Percentiles rank a stretch among this genome's conserved stretches.
Evolutionary conservation across 2,888 invertebrate genomes (phyloP).

Genomic region (Hirtodrosophila duncani): DNA sequence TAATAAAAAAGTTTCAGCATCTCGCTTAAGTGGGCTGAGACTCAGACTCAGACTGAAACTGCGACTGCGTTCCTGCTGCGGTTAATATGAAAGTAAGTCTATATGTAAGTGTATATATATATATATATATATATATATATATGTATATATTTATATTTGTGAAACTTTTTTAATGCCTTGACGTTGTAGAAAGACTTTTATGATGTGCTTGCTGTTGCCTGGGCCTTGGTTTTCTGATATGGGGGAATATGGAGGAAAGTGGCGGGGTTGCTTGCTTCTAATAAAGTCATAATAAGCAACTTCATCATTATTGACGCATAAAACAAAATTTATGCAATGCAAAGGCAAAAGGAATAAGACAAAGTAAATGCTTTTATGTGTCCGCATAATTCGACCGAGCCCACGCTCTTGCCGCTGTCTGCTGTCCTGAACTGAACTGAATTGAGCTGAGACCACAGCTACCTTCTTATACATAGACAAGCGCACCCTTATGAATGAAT

Average conservation of each 20-base stretch:
- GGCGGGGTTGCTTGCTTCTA: constrained; percentile 35
- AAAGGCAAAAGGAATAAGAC: constrained; percentile 41
- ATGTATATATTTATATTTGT: constrained; percentile 42
- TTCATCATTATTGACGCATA: constrained; percentile 73
- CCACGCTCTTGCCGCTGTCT: no score
- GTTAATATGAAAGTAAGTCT: constrained; percentile 47
- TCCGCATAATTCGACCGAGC: constrained; percentile 9
- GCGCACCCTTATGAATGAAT: no score
- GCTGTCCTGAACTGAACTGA: no score
- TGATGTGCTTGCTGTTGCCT: constrained; percentile 45
- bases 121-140: constrained; percentile 20
- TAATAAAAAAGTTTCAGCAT: constrained; percentile 67
- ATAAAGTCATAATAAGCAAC: constrained; percentile 73
- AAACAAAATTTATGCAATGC: constrained; percentile 65
- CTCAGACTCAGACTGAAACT: constrained; percentile 4
- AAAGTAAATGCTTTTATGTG: constrained; percentile 69
- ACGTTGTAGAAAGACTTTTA: constrained; percentile 38
- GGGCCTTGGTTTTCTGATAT: constrained; percentile 6
- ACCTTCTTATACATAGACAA: no score
- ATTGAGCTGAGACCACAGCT: no score
- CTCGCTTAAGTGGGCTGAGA: constrained; percentile 54
- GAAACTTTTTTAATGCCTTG: constrained; percentile 65
- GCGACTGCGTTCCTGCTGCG: constrained; percentile 18
- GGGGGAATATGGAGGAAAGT: neutral
- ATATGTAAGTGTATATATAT: constrained; percentile 12